Base-by-base conservation (phyloP, 1,140 invertebrate genomes). In the Acromyrmex heyeri region DNA sequence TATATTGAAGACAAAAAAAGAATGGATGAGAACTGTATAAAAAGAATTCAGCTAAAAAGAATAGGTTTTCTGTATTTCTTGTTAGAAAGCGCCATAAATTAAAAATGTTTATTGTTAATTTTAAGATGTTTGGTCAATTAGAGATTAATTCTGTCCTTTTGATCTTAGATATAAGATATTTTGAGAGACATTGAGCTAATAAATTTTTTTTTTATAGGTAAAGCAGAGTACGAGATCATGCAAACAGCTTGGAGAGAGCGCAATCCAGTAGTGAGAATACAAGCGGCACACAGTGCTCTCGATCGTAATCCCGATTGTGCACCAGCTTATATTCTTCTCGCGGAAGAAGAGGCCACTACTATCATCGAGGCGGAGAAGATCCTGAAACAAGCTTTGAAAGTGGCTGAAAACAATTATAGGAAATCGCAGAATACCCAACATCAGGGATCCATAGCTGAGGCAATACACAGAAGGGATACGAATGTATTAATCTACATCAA, bases 401-500 rank as follows among this genome's bases (percentile, higher is more conserved):
- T 97, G 57, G 98, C 98, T 5, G 99, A 99, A 95, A 96, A 96
- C 16, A 98, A 98, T 95, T 99, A 98, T 90, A 97, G 97, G 94
- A 97, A 97, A 93, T 97, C 97, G 62, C 98, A 99, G 94, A 96
- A 97, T 86, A 96, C 96, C 1, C 97, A 97, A 87, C 97, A 98
- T 92, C 97, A 98, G 91, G 97, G 97, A n/a, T 93, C 96, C 14
- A 93, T 96, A 69, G 97, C 97, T 89, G 98, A 99, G 93, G 96
- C 97, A 0, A 96, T 97, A 90, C 98, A 99, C 93, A 97, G 98
- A 92, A 95, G 99, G 91, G 99, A 99, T 93, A 98, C 98, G 78
- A 99, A 99, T 95, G 98, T 99, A 14, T 95, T 99, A 73, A 99
- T 99, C 88, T 99, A 99, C 94, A 97, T 99, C 64, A 98, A 99